Base-by-base conservation (phyloP, 2,888 invertebrate genomes). In the Nephrocerus scutellatus region DNA sequence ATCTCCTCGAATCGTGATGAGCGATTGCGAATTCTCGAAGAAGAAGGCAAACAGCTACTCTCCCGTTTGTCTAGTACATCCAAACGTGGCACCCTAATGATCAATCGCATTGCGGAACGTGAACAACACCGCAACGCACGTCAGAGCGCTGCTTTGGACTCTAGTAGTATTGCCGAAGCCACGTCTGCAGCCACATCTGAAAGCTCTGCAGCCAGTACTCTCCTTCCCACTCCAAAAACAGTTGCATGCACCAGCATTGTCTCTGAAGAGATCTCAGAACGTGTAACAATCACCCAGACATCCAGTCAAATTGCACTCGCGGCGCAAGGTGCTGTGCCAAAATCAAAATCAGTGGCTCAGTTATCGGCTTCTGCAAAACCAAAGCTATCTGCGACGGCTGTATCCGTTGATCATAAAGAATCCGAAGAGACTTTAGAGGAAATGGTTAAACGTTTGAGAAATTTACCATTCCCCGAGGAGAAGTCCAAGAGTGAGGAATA, bases 31-130 rank as follows among this genome's bases (percentile, higher is more conserved):
- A 63, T 80, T 35, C 70, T 91, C 41, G 90, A 90, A 67, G 84
- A 85, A 52, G 84, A 90, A 66, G 84, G 86, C 3, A 77, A 80
- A 47, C 77, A 79, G 49, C 66, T 90, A 10, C 80, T 87, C 34
- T 49, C 50, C 10, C 58, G 55, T 9, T 50, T 65, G 14, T 57
- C 63, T 10, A 54, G 56, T 21, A 63, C 62, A 3, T 58, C 65
- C 3, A 55, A 60, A 30, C 55, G 59, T 7, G 66, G 66, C 10
- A 59, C 59, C 1, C 51, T 53, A 28, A 62, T 68, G 55, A 60
- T 61, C 9, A 59, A 61, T 33, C 56, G 57, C 24, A 57, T 68
- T 12, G 59, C 57, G 6, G 57, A 58, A 29, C 51, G 64, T 3
- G 64, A 62, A 33, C 54, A 57, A 3, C 54, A 31, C 25, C 46